These are phyloP conservation scores for Atta colombica DNA, from an alignment of 1,140 invertebrate species.

Conservation along the genomic window DNA sequence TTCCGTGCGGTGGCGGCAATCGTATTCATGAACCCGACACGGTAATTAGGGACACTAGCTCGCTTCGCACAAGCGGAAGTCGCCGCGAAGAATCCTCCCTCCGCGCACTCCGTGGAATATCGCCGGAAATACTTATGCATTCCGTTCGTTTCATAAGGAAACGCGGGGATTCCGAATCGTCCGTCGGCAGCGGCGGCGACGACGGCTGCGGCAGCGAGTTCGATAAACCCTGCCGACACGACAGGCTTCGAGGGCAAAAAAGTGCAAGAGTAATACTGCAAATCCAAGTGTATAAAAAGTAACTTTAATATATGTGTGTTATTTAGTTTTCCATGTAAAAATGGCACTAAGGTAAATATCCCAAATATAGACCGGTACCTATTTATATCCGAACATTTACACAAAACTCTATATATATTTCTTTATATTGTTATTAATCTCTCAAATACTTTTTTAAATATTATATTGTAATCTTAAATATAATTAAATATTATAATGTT, in stretches of 20 bases:
- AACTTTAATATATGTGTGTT: too few species aligned
- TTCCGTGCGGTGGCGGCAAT: slow-evolving; percentile 85
- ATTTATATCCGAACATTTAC: too few species aligned
- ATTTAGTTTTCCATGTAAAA: too few species aligned
- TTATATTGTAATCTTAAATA: too few species aligned
- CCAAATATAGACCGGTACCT: too few species aligned
- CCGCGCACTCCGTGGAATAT: slow-evolving; percentile 78
- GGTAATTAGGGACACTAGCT: slow-evolving; percentile 87
- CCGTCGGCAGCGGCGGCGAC: background rate
- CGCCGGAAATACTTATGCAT: slow-evolving; percentile 86
- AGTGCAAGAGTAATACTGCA: background rate
- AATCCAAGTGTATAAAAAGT: too few species aligned
- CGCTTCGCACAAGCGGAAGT: slow-evolving; percentile 85
- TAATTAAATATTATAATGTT: too few species aligned
- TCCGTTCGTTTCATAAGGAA: slow-evolving; percentile 84
- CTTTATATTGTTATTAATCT: too few species aligned
- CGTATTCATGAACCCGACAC: slow-evolving; percentile 87
- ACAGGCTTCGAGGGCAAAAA: slow-evolving; percentile 40
- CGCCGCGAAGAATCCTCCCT: slow-evolving; percentile 84
- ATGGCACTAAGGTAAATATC: too few species aligned
- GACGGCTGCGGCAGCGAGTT: slow-evolving; percentile 39
- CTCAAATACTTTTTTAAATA: too few species aligned
- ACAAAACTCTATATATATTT: too few species aligned
- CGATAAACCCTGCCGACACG: slow-evolving; percentile 68
- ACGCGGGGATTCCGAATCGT: slow-evolving; percentile 77